A percentile compares a stretch with the other conserved stretches of the same genome.
Conservation (phyloP, 1,140 invertebrate species). For the Heterodera carotae region DNA sequence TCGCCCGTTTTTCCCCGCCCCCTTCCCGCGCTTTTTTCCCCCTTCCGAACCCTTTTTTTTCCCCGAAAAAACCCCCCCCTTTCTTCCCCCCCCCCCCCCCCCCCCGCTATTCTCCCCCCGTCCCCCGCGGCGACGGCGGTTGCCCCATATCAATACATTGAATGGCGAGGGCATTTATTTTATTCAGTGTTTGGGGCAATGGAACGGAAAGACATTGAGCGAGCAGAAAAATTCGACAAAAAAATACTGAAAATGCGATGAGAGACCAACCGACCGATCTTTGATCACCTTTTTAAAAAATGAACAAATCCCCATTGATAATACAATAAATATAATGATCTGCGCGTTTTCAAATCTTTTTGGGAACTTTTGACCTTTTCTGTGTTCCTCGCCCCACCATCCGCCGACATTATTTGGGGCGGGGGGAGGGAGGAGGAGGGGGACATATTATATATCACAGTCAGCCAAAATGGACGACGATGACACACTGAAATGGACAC, state of each 20-base stretch:
- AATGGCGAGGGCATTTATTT: neutral
- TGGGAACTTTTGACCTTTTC: neutral
- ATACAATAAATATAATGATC: neutral
- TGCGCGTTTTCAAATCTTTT: too few species aligned
- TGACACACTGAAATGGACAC: neutral
- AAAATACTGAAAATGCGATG: neutral
- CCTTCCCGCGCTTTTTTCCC: too few species aligned
- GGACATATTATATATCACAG: neutral
- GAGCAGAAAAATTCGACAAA: neutral
- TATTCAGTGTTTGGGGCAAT: neutral
- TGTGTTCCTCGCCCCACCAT: neutral
- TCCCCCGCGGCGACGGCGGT: too few species aligned
- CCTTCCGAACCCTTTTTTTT: too few species aligned
- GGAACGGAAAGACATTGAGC: neutral
- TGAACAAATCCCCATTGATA: neutral
- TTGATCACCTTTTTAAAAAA: neutral
- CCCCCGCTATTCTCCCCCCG: too few species aligned
- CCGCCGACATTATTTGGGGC: too few species aligned
- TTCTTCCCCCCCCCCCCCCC: too few species aligned
- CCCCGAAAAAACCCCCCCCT: too few species aligned
- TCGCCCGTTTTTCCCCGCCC: too few species aligned
- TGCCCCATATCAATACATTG: too few species aligned
- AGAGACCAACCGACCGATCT: neutral
- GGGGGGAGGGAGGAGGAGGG: too few species aligned
- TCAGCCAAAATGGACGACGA: neutral